A percentile compares a stretch with the other conserved stretches of the same genome.
Evolutionary conservation across 2,888 invertebrate genomes (phyloP).

Genomic region (Dryobota labecula): DNA sequence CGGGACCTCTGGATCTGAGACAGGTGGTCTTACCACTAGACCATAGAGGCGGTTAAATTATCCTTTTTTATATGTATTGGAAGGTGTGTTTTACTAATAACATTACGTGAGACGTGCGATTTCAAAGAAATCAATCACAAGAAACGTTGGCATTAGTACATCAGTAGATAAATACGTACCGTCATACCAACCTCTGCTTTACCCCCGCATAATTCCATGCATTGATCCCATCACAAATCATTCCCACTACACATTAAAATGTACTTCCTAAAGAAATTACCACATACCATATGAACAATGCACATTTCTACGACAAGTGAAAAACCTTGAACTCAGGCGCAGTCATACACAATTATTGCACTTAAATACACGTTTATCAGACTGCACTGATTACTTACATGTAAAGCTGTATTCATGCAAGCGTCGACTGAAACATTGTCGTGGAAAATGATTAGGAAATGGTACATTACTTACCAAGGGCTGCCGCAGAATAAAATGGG

Average conservation of each 20-base stretch:
- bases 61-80: too few relatives aligned
- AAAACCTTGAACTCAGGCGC: constrained; percentile 62
- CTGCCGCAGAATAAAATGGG: too few relatives aligned
- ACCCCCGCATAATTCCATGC: not conserved
- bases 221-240: constrained; percentile 22
- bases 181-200: too few relatives aligned
- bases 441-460: not conserved
- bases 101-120: not conserved
- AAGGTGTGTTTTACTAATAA: too few relatives aligned
- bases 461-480: too few relatives aligned
- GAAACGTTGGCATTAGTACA: not conserved
- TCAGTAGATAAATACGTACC: not conserved
- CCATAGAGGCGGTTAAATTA: too few relatives aligned
- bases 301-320: constrained; percentile 26
- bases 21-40: too few relatives aligned
- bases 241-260: constrained; percentile 29
- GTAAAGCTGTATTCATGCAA: constrained; percentile 28
- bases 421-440: not conserved
- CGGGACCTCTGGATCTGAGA: too few relatives aligned
- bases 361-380: constrained; percentile 56
- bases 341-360: constrained; percentile 59
- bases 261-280: constrained; percentile 31
- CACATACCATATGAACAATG: constrained; percentile 36
- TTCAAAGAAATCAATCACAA: not conserved
- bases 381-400: constrained; percentile 48